Percentiles rank a stretch among this genome's conserved stretches.
Conservation (phyloP, 1,140 invertebrate genomes). For the Aradophagus sp. region DNA sequence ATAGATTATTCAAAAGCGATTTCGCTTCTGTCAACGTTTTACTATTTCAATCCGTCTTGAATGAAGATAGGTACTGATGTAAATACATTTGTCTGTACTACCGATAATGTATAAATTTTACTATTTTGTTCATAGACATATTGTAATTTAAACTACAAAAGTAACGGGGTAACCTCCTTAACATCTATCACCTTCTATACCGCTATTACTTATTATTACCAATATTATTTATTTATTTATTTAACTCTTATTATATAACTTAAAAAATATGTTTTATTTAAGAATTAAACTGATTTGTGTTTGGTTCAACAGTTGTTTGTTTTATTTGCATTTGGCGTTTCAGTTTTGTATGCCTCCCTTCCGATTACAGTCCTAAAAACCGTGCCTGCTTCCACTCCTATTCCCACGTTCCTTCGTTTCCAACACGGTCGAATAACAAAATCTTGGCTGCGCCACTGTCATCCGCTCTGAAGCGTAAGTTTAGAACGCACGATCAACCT, state of each 20-base stretch:
- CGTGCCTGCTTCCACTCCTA: slow-evolving; percentile 31
- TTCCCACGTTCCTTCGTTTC: slow-evolving; percentile 12
- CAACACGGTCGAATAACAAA: slow-evolving; percentile 24
- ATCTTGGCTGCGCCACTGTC: slow-evolving; percentile 44
- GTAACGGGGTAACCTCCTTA: too few relatives aligned
- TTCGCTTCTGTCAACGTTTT: too few relatives aligned
- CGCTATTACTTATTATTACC: slow-evolving; percentile 62
- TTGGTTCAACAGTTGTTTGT: slow-evolving; percentile 72
- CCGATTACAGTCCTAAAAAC: slow-evolving; percentile 1
- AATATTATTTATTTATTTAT: slow-evolving; percentile 75
- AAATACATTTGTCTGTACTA: too few relatives aligned
- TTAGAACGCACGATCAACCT: background rate
- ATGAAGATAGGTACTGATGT: too few relatives aligned
- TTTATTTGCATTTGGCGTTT: slow-evolving; percentile 72
- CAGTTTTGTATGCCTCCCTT: slow-evolving; percentile 55
- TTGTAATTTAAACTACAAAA: too few relatives aligned
- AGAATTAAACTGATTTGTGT: slow-evolving; percentile 76
- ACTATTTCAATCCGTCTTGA: too few relatives aligned
- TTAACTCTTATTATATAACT: slow-evolving; percentile 73
- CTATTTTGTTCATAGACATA: too few relatives aligned
- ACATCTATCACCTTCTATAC: slow-evolving; percentile 53
- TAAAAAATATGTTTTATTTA: slow-evolving; percentile 74
- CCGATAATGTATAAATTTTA: too few relatives aligned
- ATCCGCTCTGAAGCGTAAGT: slow-evolving; percentile 21
- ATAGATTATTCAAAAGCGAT: too few relatives aligned